Evolutionary conservation across 2,888 invertebrate species (phyloP), one percentile per base, ranked within the genome.

Genomic region (Cryptophagus acutangulus): DNA sequence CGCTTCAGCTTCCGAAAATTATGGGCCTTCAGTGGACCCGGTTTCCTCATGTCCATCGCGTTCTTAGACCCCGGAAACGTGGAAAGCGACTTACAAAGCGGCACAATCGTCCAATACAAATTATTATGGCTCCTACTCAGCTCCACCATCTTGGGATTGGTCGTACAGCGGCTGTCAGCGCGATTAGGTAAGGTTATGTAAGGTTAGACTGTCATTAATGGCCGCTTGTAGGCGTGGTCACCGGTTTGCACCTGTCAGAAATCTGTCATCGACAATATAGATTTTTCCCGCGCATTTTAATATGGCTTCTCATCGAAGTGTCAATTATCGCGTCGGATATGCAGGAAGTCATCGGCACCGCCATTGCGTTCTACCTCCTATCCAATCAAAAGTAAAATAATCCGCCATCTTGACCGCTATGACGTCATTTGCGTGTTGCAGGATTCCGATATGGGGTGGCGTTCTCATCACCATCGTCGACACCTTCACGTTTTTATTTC

Each of bases 61-160:
- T 93, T 90, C 67, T 70, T 93, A 41, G 92, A 93, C 70, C 92
- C 92, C 6, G 92, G 92, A 39, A 93, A 93, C 65, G 90, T 93
- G 53, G 90, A 93, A 71, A 88, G 89, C 31, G 92, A 93, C 73
- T 71, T 93, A 25, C 87, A 88, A 65, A 85, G 87, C 33, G 92
- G 92, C 36, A 78, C 84, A 2, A 71, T 78, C 4, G 91, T 91
- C 3, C 77, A 81, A 62, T 92, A 89, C 66, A 84, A 79, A 81
- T 73, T 92, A 57, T 69, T 92, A 66, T 92, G 92, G 92, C 81
- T 93, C 16, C 71, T 92, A 36, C 69, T 93, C 57, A 79, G 82
- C 63, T 85, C 91, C 3, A 91, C 91, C 5, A 64, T 89, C 30
- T 72, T 92, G 45, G 92, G 92, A n/a, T 74, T 93, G 49, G 68